Base-by-base conservation (phyloP, 30 jellyfish, hydroid and myxozoan genomes). In the Hydractinia symbiolongicarpus region DNA sequence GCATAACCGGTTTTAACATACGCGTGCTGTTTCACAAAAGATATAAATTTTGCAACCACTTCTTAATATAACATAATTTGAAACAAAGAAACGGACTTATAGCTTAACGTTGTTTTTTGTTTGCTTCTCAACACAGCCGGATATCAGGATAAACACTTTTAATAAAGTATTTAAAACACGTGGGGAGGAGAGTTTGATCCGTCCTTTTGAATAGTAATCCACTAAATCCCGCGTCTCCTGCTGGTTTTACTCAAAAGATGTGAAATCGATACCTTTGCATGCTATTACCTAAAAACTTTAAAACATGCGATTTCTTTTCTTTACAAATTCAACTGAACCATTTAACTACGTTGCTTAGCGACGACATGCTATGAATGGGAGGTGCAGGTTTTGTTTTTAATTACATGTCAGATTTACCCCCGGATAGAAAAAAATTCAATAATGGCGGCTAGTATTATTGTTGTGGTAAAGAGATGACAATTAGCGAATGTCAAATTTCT, bases 341-440 rank as follows among this genome's bases (percentile, higher is more conserved):
- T 30, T 30, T 30, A 13, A n/a, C 16, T 64, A 2, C 40, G 74
- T 64, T 64, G 74, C 74, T 44, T 64, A 64, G 74, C 40, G 19
- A 64, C 74, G 52, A 64, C 74, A 44, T 64, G 74, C 74, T 64
- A 64, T 44, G 74, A 64, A 64, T 44, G 17, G 74, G 74, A 44
- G 74, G 74, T 64, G 74, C 74, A 64, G 74, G 19, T 64, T 64
- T 64, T 64, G 74, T 64, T 64, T 51, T n/a, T 6, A 6, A n/a
- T n/a, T 64, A n/a, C 40, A 11, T 13, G 69, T 11, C 19, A 11
- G 15, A 0, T 0, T 13, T 6, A 64, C 74, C 74, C 74, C 74
- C 74, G 19, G 74, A 64, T 64, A 30, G 44, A 30, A 30, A 30
- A 30, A 30, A 2, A 30, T 30, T 30, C 1, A 30, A 30, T 30